phyloP scores from a whole-genome alignment of 2,113 vertebrate genomes.

The Dasypus novemcinctus region DNA sequence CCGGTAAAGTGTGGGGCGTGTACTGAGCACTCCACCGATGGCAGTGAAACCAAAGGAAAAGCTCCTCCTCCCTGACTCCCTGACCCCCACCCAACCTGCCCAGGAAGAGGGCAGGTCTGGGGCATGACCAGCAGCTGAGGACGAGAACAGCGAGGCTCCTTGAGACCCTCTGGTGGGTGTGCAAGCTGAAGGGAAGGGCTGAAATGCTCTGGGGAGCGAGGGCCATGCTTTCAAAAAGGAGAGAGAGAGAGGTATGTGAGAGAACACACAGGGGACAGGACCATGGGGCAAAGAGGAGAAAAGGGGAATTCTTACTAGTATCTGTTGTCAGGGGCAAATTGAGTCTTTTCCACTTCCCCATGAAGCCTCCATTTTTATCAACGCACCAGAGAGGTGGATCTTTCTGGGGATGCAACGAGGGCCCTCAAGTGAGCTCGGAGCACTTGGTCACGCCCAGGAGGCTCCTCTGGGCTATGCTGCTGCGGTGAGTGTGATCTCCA shows the following conservation, averaged over 20 bases:
- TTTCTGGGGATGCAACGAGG: not conserved
- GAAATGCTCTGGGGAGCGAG: not conserved
- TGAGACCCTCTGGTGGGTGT: not conserved
- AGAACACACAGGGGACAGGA: not conserved
- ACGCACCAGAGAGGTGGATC: not conserved
- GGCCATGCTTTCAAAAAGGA: not conserved
- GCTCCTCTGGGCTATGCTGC: not conserved
- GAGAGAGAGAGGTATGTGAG: not conserved
- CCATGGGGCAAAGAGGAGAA: not conserved
- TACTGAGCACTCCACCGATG: not conserved
- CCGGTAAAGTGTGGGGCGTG: not conserved
- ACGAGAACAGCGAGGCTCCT: not conserved
- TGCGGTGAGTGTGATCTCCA: not conserved
- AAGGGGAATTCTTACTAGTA: not conserved
- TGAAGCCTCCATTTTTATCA: not conserved
- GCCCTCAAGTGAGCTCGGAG: not conserved
- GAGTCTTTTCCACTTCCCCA: not conserved
- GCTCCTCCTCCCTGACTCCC: not conserved
- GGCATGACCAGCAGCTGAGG: not conserved
- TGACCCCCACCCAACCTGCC: not conserved
- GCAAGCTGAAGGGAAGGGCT: not conserved
- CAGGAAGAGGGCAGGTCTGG: not conserved
- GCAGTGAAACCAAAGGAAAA: not conserved
- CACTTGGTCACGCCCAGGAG: not conserved
- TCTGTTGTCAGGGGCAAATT: not conserved